Evolutionary conservation across 2,888 invertebrate genomes (phyloP).

Genomic region (Halictus ligatus): DNA sequence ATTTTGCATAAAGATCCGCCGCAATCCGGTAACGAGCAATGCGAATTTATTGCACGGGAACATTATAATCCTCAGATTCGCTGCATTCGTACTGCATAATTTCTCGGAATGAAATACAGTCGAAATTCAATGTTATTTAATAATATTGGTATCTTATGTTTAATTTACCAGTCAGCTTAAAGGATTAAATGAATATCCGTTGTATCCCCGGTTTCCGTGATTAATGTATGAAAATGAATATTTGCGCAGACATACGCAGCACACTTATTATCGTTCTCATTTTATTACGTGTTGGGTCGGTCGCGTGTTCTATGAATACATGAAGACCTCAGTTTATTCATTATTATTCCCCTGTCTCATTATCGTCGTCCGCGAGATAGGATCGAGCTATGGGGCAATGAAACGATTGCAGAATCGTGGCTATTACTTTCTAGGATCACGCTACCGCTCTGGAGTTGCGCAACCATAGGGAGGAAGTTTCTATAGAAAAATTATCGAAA

Average conservation of each 20-base stretch:
- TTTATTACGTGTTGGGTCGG: not conserved
- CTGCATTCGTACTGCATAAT: not conserved
- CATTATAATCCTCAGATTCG: no score
- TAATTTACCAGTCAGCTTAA: not conserved
- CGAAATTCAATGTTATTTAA: not conserved
- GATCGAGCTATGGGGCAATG: not conserved
- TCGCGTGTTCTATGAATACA: slow-evolving; percentile 13
- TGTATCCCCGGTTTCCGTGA: not conserved
- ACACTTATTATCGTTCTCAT: not conserved
- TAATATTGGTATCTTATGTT: not conserved
- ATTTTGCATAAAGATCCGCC: no score
- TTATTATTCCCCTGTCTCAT: slow-evolving; percentile 9
- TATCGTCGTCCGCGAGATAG: slow-evolving; percentile 1
- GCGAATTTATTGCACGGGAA: no score
- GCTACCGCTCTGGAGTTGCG: not conserved
- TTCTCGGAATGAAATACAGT: not conserved
- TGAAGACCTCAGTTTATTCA: slow-evolving; percentile 13
- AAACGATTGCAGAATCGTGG: not conserved
- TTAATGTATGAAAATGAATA: not conserved
- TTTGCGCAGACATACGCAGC: not conserved
- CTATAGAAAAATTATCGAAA: not conserved
- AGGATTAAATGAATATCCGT: not conserved
- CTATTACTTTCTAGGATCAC: slow-evolving; percentile 1
- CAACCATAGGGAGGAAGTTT: not conserved
- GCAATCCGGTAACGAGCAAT: no score